Evolutionary conservation across 2,797 vertebrate species (phyloP).

Genomic region (Arnoldichthys spilopterus): DNA sequence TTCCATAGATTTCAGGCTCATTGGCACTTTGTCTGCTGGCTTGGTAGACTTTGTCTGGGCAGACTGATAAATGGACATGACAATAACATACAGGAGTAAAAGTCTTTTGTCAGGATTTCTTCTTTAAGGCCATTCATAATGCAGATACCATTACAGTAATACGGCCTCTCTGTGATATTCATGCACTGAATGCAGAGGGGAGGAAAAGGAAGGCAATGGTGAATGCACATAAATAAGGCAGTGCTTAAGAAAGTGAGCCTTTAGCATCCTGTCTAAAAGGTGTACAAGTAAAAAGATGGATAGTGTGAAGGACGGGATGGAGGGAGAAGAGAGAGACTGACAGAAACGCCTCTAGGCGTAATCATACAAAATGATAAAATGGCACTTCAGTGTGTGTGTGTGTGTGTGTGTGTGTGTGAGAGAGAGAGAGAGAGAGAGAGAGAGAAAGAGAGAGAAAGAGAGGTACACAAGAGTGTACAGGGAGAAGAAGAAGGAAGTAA

Average conservation of each 20-base stretch:
- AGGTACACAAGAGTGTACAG: not conserved
- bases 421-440: constrained; percentile 5
- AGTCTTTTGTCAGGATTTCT: not conserved
- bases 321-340: constrained; percentile 17
- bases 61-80: constrained; percentile 7
- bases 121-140: constrained; percentile 9
- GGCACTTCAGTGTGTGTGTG: constrained; percentile 37
- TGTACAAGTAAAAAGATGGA: constrained; percentile 24
- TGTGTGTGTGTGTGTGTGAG: not conserved
- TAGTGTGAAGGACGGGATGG: not conserved
- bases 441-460: not conserved
- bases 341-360: constrained; percentile 52
- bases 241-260: constrained; percentile 42
- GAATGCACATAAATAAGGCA: constrained; percentile 35
- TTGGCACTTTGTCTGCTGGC: not conserved
- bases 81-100: constrained; percentile 3
- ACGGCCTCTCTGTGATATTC: constrained; percentile 4
- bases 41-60: not conserved
- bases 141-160: constrained; percentile 20
- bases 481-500: too few relatives aligned
- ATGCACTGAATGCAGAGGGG: not conserved
- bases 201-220: not conserved
- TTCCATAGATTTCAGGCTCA: not conserved
- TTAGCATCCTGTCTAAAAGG: constrained; percentile 36
- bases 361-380: constrained; percentile 59